Evolutionary conservation across 2,113 vertebrate species (phyloP).

Genomic region (Oryzias curvinotus): DNA sequence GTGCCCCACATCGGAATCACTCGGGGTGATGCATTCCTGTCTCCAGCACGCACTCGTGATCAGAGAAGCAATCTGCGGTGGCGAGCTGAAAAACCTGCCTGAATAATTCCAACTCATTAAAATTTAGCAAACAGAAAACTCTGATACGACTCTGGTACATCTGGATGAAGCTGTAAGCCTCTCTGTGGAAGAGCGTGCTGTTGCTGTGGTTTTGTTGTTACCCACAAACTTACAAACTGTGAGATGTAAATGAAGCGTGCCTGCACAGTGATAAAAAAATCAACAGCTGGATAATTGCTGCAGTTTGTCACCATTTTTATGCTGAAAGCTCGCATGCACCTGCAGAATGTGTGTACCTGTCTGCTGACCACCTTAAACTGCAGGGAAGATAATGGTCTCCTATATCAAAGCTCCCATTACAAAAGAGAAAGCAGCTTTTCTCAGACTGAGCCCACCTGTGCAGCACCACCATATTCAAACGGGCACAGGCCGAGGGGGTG

Average conservation of each 20-base stretch:
- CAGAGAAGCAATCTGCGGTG: constrained; percentile 38
- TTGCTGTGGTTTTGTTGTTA: neutral
- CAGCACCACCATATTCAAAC: constrained; percentile 35
- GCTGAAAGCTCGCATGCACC: constrained; percentile 20
- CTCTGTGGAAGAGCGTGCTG: too few relatives aligned
- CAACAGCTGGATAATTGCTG: constrained; percentile 58
- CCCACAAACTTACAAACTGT: constrained; percentile 19
- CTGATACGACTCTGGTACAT: constrained; percentile 4
- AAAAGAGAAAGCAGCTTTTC: constrained; percentile 18
- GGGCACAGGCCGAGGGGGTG: constrained; percentile 34
- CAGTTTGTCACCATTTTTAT: constrained; percentile 52
- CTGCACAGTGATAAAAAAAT: constrained; percentile 20
- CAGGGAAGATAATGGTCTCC: constrained; percentile 22
- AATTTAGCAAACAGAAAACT: constrained; percentile 35
- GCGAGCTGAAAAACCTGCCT: constrained; percentile 28
- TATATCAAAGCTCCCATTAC: constrained; percentile 34
- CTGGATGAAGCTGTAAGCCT: neutral
- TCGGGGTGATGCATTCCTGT: constrained; percentile 49
- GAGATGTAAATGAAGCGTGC: constrained; percentile 34
- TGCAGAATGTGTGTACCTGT: constrained; percentile 15
- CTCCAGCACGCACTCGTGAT: constrained; percentile 32
- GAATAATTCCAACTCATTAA: constrained; percentile 55
- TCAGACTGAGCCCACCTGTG: constrained; percentile 37
- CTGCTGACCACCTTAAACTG: constrained; percentile 16
- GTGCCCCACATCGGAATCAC: constrained; percentile 40